Evolutionary conservation across 2,113 vertebrate species (phyloP).

Genomic region (Nanorana parkeri): DNA sequence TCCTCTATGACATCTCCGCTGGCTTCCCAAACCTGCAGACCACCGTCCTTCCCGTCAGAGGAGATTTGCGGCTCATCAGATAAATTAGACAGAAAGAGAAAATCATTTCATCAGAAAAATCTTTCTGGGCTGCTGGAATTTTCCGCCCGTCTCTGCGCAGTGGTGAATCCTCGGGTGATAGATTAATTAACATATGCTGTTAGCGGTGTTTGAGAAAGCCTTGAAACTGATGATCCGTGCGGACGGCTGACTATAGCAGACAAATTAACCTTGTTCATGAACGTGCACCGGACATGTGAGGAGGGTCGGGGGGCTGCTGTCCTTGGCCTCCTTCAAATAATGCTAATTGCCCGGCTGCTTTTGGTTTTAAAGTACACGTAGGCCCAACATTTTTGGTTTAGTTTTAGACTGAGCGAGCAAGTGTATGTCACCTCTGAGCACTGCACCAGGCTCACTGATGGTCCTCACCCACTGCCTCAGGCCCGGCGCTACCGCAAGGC

Average conservation of each 20-base stretch:
- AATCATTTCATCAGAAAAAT: conserved; percentile 65
- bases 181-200: conserved; percentile 65
- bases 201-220: conserved; percentile 59
- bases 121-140: conserved; percentile 59
- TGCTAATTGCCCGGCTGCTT: too few relatives aligned
- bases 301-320: too few relatives aligned
- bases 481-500: too few relatives aligned
- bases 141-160: conserved; percentile 59
- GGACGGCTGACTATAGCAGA: conserved; percentile 24
- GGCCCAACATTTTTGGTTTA: too few relatives aligned
- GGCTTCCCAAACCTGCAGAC: background rate
- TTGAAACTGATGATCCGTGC: conserved; percentile 51
- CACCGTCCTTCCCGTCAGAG: background rate
- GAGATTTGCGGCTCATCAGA: conserved; percentile 65
- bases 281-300: too few relatives aligned
- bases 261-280: background rate
- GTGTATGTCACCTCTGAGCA: too few relatives aligned
- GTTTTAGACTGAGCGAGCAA: too few relatives aligned
- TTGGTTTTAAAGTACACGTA: too few relatives aligned
- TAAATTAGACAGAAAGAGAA: conserved; percentile 71
- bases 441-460: too few relatives aligned
- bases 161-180: conserved; percentile 64
- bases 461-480: too few relatives aligned
- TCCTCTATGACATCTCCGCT: background rate
- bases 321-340: too few relatives aligned